These are phyloP conservation scores for Lutjanus campechanus DNA, from an alignment of 2,797 vertebrate genomes.

Conservation along the genomic window DNA sequence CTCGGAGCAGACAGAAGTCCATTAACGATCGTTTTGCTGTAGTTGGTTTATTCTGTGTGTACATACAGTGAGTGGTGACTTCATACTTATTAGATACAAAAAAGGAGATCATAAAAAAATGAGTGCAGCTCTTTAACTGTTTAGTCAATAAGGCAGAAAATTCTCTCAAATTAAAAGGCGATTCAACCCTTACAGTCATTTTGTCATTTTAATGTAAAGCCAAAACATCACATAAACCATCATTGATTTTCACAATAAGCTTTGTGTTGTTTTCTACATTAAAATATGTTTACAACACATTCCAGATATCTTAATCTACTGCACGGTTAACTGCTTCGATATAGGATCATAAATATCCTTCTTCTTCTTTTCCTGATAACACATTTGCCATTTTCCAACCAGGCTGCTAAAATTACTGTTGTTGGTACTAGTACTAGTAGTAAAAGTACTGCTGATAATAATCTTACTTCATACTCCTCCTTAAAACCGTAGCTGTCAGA, in stretches of 20 bases:
- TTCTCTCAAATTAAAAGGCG: slow-evolving; percentile 29
- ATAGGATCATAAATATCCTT: neutral
- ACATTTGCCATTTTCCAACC: neutral
- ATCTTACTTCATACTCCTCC: slow-evolving; percentile 97
- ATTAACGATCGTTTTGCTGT: neutral
- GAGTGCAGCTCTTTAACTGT: slow-evolving; percentile 23
- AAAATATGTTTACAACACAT: neutral
- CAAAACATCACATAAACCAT: slow-evolving; percentile 12
- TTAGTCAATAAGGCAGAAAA: slow-evolving; percentile 44
- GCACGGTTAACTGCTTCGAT: neutral
- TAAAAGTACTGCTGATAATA: slow-evolving; percentile 18
- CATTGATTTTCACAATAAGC: slow-evolving; percentile 16
- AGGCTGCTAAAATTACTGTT: neutral
- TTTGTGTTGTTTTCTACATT: slow-evolving; percentile 5
- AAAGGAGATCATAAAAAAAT: slow-evolving; percentile 8
- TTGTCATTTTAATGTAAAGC: slow-evolving; percentile 33
- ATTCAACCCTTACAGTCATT: slow-evolving; percentile 15
- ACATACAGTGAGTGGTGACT: neutral
- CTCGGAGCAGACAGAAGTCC: neutral
- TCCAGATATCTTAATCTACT: neutral
- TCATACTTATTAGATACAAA: slow-evolving; percentile 25
- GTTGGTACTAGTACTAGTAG: neutral
- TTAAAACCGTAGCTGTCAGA: slow-evolving; percentile 99
- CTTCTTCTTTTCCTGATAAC: neutral
- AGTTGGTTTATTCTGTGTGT: slow-evolving; percentile 1